Evolutionary conservation across 2,113 vertebrate genomes (phyloP), one percentile per base, ranked within the genome.

Genomic region (Micronisus gabar): DNA sequence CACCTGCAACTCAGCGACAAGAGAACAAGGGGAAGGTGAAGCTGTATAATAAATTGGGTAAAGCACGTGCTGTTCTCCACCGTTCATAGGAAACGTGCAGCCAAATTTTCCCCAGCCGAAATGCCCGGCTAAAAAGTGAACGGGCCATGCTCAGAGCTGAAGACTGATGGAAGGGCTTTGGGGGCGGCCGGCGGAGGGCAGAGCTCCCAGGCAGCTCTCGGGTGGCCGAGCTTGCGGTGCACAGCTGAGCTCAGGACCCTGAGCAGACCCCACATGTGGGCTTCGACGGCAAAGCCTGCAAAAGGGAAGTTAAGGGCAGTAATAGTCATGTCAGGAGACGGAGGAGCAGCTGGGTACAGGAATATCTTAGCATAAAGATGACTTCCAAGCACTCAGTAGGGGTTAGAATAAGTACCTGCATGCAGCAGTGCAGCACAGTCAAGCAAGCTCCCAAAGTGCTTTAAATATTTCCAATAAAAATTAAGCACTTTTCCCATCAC

Each of bases 401-500:
- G 50, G 16, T 56, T 93, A 50, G 34, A 58, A 59, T 72, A 74
- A 89, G 40, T 59, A 81, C 41, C 62, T 76, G 29, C 16, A 26
- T 38, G 70, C 48, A 89, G 38, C n/a, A 43, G 10, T 11, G 40
- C 17, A 36, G 43, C 26, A 66, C 48, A 63, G 65, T 74, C 41
- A 66, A 79, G 36, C 6, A 56, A 91, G 34, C 3, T 81, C 41
- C 34, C 15, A 56, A 65, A 61, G 36, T 30, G 4, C 27, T 85
- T 75, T 62, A 70, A 72, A 30, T 81, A 80, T 62, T 72, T 62
- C 48, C 82, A 62, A 93, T 53, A 66, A 92, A 95, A 97, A 95
- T 78, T n/a, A 85, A 73, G 38, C 14, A 41, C 29, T 91, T 89
- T 89, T 62, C 52, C 43, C 66, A 68, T 41, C 38, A 26, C 26